These are phyloP conservation scores for Chromoteleia sp. DNA, from an alignment of 2,888 invertebrate genomes.

Conservation along the genomic window DNA sequence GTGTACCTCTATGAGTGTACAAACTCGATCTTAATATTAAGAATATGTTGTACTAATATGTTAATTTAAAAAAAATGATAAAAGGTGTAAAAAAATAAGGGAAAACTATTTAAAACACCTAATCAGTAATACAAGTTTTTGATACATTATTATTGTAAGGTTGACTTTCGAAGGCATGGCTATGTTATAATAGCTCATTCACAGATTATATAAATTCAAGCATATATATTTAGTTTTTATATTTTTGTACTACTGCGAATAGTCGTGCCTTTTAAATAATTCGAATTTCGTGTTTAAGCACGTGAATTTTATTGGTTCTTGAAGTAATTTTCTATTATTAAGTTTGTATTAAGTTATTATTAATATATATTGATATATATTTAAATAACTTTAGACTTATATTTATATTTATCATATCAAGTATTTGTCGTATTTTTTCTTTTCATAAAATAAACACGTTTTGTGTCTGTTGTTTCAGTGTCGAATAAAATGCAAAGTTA, in stretches of 20 bases:
- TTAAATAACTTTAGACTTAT: constrained; percentile 30
- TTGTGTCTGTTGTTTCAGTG: constrained; percentile 37
- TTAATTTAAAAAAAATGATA: constrained; percentile 37
- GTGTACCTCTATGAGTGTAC: constrained; percentile 60
- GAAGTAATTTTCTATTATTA: constrained; percentile 36
- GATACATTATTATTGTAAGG: constrained; percentile 63
- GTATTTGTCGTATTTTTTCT: constrained; percentile 17
- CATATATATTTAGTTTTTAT: constrained; percentile 76
- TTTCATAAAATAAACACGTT: constrained; percentile 6
- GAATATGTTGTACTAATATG: constrained; percentile 49
- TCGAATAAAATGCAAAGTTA: constrained; percentile 25
- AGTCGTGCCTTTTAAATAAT: constrained; percentile 79
- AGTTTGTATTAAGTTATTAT: constrained; percentile 42
- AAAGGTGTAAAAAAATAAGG: constrained; percentile 14
- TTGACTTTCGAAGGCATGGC: constrained; percentile 69
- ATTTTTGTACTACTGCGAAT: constrained; percentile 79
- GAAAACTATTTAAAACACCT: constrained; percentile 30
- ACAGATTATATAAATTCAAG: constrained; percentile 69
- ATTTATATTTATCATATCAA: constrained; percentile 41
- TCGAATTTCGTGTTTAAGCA: constrained; percentile 60
- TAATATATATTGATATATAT: constrained; percentile 42
- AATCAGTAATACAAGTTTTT: constrained; percentile 57
- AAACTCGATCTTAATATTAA: constrained; percentile 46
- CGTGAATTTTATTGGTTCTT: constrained; percentile 34
- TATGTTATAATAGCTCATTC: constrained; percentile 71